Percentiles rank a stretch among this genome's conserved stretches.
Evolutionary conservation across 2,888 invertebrate genomes (phyloP).

Genomic region (Stenodera caucasica): DNA sequence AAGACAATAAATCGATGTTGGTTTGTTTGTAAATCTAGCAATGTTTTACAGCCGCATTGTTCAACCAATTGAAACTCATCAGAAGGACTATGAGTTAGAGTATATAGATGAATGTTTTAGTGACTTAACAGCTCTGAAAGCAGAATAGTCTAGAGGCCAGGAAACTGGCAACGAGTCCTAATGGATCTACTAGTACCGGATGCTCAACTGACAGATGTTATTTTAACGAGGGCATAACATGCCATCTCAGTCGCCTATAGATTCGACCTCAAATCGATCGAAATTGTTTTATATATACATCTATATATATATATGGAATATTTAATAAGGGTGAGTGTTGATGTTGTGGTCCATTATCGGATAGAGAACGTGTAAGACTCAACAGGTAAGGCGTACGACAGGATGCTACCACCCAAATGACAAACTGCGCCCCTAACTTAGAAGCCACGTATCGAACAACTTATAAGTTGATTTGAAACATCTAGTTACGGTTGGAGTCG

Average conservation of each 20-base stretch:
- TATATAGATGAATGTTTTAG: neutral
- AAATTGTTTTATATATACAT: neutral
- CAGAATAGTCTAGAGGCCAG: slow-evolving; percentile 20
- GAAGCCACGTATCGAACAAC: slow-evolving; percentile 40
- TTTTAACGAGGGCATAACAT: slow-evolving; percentile 31
- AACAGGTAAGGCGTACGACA: slow-evolving; percentile 44
- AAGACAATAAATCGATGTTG: slow-evolving; percentile 51
- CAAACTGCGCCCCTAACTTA: slow-evolving; percentile 36
- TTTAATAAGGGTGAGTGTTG: neutral
- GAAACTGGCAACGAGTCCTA: slow-evolving; percentile 31
- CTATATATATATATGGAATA: no score
- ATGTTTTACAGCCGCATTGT: slow-evolving; percentile 17
- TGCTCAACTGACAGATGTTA: slow-evolving; percentile 30
- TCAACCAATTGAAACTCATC: slow-evolving; percentile 18
- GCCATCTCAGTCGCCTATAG: slow-evolving; percentile 14
- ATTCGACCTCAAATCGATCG: slow-evolving; percentile 9
- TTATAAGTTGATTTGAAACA: slow-evolving; percentile 45
- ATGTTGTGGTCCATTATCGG: slow-evolving; percentile 27
- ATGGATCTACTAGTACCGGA: slow-evolving; percentile 28
- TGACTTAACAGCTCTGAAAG: slow-evolving; percentile 14
- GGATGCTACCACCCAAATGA: slow-evolving; percentile 37
- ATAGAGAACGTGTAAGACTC: slow-evolving; percentile 34
- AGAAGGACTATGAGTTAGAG: slow-evolving; percentile 6
- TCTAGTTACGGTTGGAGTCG: slow-evolving; percentile 36
- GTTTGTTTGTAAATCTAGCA: slow-evolving; percentile 33